Conservation (phyloP, 2,888 invertebrate genomes). For the Sceliomorpha sp. region DNA sequence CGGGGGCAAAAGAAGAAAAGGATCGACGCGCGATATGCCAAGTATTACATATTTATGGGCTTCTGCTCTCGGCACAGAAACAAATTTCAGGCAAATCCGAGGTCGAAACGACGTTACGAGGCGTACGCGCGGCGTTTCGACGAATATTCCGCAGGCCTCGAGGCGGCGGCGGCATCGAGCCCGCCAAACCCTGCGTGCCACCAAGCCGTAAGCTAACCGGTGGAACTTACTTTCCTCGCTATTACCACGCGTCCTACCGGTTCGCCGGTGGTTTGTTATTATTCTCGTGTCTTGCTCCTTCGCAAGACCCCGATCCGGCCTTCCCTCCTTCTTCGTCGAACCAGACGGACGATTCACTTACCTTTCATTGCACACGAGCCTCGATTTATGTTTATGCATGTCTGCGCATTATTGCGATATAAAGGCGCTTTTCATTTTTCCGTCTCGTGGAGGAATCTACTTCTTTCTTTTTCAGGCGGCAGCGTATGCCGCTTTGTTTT, state of each 20-base stretch:
- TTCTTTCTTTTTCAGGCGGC: slow-evolving; percentile 18
- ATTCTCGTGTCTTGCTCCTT: slow-evolving; percentile 2
- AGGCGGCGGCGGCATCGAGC: slow-evolving; percentile 27
- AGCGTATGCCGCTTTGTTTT: too few species aligned
- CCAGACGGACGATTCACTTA: slow-evolving; percentile 54
- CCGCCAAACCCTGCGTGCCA: slow-evolving; percentile 13
- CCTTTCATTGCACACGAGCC: slow-evolving; percentile 49
- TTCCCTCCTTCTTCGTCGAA: slow-evolving; percentile 30
- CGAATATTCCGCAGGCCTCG: slow-evolving; percentile 18
- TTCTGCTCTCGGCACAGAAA: slow-evolving; percentile 74
- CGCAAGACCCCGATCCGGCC: slow-evolving; percentile 1
- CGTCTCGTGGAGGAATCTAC: not conserved
- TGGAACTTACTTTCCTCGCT: slow-evolving; percentile 11
- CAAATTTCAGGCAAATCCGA: slow-evolving; percentile 78
- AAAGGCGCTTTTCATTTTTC: slow-evolving; percentile 50
- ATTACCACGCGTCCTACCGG: not conserved
- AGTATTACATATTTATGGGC: slow-evolving; percentile 80
- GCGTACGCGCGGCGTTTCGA: slow-evolving; percentile 18
- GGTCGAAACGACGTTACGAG: slow-evolving; percentile 73
- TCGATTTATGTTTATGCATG: slow-evolving; percentile 49
- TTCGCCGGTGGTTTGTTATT: slow-evolving; percentile 9
- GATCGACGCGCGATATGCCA: slow-evolving; percentile 63
- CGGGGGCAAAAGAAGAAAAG: slow-evolving; percentile 34
- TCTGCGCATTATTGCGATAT: slow-evolving; percentile 50
- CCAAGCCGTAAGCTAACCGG: slow-evolving; percentile 12